phyloP scores from a whole-genome alignment of 2,888 invertebrate species.

The Dynastes hyllus region DNA sequence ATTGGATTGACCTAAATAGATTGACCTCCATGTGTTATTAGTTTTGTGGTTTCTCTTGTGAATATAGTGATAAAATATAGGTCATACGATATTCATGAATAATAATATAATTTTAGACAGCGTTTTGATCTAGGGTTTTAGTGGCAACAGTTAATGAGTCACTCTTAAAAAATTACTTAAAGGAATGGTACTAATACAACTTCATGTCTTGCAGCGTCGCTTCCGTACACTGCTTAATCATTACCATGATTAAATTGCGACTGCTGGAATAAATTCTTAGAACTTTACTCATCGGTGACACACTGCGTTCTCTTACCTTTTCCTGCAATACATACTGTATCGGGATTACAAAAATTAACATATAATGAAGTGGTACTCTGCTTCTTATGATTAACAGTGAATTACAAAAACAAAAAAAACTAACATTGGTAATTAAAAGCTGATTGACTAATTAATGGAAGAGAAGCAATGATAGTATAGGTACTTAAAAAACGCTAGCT shows the following conservation, averaged over 20 bases:
- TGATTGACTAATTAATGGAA: too few species aligned
- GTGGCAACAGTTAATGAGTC: not conserved
- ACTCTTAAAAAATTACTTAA: not conserved
- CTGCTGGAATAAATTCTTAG: too few species aligned
- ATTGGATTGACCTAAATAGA: conserved; percentile 11
- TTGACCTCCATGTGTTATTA: not conserved
- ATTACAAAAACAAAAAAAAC: too few species aligned
- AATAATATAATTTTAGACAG: conserved; percentile 25
- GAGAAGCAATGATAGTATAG: too few species aligned
- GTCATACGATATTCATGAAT: conserved; percentile 10
- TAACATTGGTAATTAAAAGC: too few species aligned
- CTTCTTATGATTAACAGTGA: too few species aligned
- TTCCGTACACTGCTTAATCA: too few species aligned
- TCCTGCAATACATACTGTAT: too few species aligned
- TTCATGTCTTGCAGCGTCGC: too few species aligned
- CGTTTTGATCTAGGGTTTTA: not conserved
- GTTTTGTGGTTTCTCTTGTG: conserved; percentile 1
- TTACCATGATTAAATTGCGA: too few species aligned
- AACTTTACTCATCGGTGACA: too few species aligned
- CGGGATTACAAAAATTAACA: not conserved
- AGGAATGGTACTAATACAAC: not conserved
- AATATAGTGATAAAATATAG: conserved; percentile 20
- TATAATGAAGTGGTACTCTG: conserved; percentile 3
- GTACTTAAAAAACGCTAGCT: too few species aligned
- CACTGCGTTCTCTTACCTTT: not conserved